Evolutionary conservation across 2,113 vertebrate species (phyloP).

Genomic region (Brachyhypopomus occidentalis): DNA sequence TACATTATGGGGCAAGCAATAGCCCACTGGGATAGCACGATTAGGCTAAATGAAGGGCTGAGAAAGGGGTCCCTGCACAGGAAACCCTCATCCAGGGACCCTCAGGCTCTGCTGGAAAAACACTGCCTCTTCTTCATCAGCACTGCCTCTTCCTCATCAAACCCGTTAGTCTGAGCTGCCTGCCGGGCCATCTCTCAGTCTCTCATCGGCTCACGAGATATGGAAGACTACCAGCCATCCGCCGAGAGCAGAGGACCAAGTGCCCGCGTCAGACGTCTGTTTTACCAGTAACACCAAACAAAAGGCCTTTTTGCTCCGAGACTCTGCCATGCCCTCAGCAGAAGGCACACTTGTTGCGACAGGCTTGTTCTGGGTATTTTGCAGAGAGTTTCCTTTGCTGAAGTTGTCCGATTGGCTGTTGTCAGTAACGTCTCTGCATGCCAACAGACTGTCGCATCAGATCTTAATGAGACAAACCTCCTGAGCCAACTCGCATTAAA

Average conservation of each 20-base stretch:
- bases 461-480: not conserved
- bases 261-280: slow-evolving; percentile 35
- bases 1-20: not conserved
- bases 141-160: not conserved
- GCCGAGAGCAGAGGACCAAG: slow-evolving; percentile 17
- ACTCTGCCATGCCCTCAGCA: not conserved
- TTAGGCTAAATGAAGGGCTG: not conserved
- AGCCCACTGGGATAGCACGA: not conserved
- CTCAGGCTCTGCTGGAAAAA: slow-evolving; percentile 33
- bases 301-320: slow-evolving; percentile 32
- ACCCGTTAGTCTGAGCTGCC: not conserved
- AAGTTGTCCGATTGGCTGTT: not conserved
- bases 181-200: slow-evolving; percentile 2
- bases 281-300: slow-evolving; percentile 32
- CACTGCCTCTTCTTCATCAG: not conserved
- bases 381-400: slow-evolving; percentile 1
- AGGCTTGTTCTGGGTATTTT: not conserved
- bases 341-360: slow-evolving; percentile 49
- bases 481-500: not conserved
- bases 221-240: slow-evolving; percentile 27
- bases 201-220: not conserved
- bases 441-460: not conserved
- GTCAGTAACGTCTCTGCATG: not conserved
- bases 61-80: not conserved
- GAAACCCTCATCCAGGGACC: not conserved